Evolutionary conservation across 2,888 invertebrate genomes (phyloP), one percentile per base, ranked within the genome.

Genomic region (Phaedon cochleariae): DNA sequence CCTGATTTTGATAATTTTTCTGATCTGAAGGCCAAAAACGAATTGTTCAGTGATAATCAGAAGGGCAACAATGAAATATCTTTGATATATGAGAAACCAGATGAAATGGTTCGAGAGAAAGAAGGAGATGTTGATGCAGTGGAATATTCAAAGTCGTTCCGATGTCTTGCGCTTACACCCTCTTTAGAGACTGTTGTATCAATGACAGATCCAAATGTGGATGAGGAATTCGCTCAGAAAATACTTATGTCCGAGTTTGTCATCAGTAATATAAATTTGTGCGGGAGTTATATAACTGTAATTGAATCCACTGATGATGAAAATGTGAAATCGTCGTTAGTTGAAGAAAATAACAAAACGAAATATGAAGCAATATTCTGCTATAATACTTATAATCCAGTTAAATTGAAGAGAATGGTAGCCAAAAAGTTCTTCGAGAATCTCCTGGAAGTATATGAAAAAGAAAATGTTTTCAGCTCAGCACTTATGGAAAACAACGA

Each of bases 371-470:
- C 26, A 26, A 26, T 26, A 5, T 26, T 26, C 12, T 54, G 10
- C 21, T 52, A 15, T 26, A 54, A n/a, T 22, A 26, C 46, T 9
- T 15, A 17, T 17, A 45, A 31, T 17, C 9, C 52, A 1, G 2
- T 18, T 2, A 65, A 66, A 41, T 21, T 63, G 1, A 61, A 55
- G 15, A 68, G 55, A 17, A 21, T 67, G 2, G 58, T 68, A 49
- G 59, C 65, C 1, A 65, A 64, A 46, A 69, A 62, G 45, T 72
- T 73, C 55, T 72, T 73, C 46, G 71, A 68, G 26, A 69, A 69
- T 58, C 60, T 73, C 1, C 48, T 72, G 46, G 41, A 58, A 12
- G 64, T 71, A 7, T 74, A 75, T 45, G 74, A 76, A 53, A 71
- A 64, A 62, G 75, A 75, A 53, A 53, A 65, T 29, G 62, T 64